Percentiles rank a stretch among this genome's conserved stretches.
Conservation (phyloP, 2,113 vertebrate species). For the Daboia siamensis region DNA sequence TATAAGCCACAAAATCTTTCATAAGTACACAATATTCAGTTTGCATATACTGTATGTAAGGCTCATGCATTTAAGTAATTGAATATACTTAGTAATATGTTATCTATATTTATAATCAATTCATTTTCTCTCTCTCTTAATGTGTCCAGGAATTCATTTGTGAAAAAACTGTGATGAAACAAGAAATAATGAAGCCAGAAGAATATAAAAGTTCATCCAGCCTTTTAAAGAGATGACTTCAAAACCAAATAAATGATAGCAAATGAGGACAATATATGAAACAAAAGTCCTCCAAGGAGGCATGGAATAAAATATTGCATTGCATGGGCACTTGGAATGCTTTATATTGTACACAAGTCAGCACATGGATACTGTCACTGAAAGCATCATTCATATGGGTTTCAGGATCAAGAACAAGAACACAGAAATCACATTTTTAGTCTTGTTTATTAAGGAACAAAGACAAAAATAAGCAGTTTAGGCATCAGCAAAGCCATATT, state of each 20-base stretch:
- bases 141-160: conserved; percentile 69
- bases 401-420: neutral
- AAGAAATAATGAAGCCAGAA: conserved; percentile 45
- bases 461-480: neutral
- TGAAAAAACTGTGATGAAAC: conserved; percentile 65
- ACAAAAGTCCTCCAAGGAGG: neutral
- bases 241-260: neutral
- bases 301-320: neutral
- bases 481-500: neutral
- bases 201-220: conserved; percentile 37
- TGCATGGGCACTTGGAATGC: neutral
- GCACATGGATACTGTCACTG: neutral
- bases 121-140: conserved; percentile 20
- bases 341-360: neutral
- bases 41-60: neutral
- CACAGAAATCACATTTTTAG: neutral
- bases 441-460: neutral
- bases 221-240: conserved; percentile 39
- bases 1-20: neutral
- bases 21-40: neutral
- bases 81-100: neutral
- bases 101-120: neutral
- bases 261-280: neutral
- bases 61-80: neutral
- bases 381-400: neutral